Evolutionary conservation across 35 echinoderm and acorn worm genomes (phyloP).

Genomic region (Chiridota heheva): DNA sequence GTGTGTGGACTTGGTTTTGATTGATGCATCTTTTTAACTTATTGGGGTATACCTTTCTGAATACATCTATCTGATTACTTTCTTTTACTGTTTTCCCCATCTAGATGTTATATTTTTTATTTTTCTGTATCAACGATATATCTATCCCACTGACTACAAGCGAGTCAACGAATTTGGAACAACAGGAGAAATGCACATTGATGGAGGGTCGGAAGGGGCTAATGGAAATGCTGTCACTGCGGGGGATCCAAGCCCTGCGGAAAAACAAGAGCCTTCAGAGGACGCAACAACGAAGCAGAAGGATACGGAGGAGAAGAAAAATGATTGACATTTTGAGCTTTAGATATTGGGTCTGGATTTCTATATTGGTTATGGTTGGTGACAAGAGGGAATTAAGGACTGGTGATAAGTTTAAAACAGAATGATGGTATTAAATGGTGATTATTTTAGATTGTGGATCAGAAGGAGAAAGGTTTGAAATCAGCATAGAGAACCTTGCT

Average conservation of each 20-base stretch:
- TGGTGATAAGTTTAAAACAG: no score
- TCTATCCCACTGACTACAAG: conserved; percentile 89
- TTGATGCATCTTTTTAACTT: no score
- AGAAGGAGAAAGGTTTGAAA: no score
- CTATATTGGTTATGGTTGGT: not conserved
- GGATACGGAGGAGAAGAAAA: conserved; percentile 43
- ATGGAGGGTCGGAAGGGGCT: conserved; percentile 21
- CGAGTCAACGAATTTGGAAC: conserved; percentile 97
- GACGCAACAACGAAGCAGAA: not conserved
- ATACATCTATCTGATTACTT: no score
- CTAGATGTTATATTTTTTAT: conserved; percentile 96
- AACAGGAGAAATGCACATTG: conserved; percentile 89
- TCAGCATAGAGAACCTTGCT: no score
- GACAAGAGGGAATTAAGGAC: no score
- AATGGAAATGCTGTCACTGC: conserved; percentile 39
- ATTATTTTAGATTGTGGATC: no score
- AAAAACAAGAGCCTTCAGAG: no score
- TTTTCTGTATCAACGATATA: conserved; percentile 91
- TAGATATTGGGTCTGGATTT: not conserved
- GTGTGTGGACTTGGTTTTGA: no score
- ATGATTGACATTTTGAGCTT: conserved; percentile 46
- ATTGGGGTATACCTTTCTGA: no score
- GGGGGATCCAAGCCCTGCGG: not conserved
- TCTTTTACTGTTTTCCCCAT: conserved; percentile 8
- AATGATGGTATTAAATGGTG: no score